Percentiles rank a stretch among this genome's conserved stretches.
phyloP scores from a whole-genome alignment of 2,888 invertebrate species.

The Imbricaverruca yamaguchii region DNA sequence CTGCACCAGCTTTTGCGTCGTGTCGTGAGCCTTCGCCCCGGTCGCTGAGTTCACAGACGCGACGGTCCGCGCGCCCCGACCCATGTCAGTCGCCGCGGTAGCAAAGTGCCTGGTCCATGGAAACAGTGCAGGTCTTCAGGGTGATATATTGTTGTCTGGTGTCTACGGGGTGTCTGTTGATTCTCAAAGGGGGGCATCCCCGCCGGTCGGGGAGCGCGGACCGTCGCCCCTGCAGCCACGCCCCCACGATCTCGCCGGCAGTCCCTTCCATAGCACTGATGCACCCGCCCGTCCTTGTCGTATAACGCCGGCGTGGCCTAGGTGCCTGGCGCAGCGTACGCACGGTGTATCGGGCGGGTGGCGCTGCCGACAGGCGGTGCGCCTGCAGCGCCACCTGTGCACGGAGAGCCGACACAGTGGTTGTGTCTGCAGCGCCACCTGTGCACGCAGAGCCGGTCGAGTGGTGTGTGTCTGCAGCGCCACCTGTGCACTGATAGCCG shows the following conservation, averaged over 20 bases:
- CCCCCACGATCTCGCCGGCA: neutral
- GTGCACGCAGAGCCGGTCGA: no score
- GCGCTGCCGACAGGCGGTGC: constrained; percentile 25
- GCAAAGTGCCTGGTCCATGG: constrained; percentile 16
- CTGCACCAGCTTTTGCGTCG: neutral
- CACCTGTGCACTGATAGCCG: no score
- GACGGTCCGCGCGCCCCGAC: neutral
- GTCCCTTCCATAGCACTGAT: no score
- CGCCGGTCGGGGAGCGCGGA: neutral
- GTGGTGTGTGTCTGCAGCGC: neutral
- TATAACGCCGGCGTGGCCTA: neutral
- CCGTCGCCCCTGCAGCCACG: neutral
- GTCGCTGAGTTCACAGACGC: neutral
- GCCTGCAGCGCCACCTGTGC: constrained; percentile 26
- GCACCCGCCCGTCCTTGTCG: neutral
- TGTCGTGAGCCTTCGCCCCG: neutral
- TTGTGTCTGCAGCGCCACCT: neutral
- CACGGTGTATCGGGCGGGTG: no score
- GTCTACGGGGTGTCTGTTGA: neutral
- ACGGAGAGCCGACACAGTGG: no score
- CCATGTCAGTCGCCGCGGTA: neutral
- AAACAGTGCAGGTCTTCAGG: neutral
- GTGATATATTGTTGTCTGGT: neutral
- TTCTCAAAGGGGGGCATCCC: neutral
- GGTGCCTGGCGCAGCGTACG: neutral